Evolutionary conservation across 2,113 vertebrate genomes (phyloP), one percentile per base, ranked within the genome.

Genomic region (Zeus faber): DNA sequence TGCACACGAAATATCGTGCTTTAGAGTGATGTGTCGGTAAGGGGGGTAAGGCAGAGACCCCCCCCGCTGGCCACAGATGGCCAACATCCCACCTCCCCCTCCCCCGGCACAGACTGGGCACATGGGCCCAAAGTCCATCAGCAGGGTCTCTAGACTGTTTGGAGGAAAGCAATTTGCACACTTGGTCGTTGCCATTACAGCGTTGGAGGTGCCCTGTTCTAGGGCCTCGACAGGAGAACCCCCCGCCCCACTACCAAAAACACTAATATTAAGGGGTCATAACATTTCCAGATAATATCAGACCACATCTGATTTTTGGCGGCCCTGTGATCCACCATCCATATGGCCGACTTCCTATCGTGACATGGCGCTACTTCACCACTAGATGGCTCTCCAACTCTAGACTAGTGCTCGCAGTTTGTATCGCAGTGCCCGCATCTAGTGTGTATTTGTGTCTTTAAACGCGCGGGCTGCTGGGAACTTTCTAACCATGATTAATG

Each of bases 401-500:
- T 54, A 67, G 44, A 33, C 21, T 29, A 51, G 29, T n/a, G n/a
- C n/a, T n/a, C n/a, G n/a, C n/a, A n/a, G n/a, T n/a, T n/a, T n/a
- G n/a, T n/a, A n/a, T n/a, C n/a, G n/a, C n/a, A n/a, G n/a, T n/a
- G n/a, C n/a, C n/a, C n/a, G n/a, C n/a, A n/a, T n/a, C n/a, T n/a
- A n/a, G 41, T 51, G 23, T 52, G 24, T 4, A 22, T 47, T 26
- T 62, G 47, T 43, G 14, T 49, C 1, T 14, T 18, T 37, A 11
- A 6, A 11, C 13, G 35, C 13, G 35, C 13, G 35, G 5, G 37
- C n/a, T 11, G 13, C 69, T 77, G 78, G 72, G 77, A 75, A 71
- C 74, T 57, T 65, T 77, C 79, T 73, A 85, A 83, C 70, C 65
- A 77, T 86, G 84, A 88, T 86, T 85, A 88, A 88, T 87, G 84